These are phyloP conservation scores for Centropus unirufus DNA, from an alignment of 2,113 vertebrate genomes.

Conservation along the genomic window DNA sequence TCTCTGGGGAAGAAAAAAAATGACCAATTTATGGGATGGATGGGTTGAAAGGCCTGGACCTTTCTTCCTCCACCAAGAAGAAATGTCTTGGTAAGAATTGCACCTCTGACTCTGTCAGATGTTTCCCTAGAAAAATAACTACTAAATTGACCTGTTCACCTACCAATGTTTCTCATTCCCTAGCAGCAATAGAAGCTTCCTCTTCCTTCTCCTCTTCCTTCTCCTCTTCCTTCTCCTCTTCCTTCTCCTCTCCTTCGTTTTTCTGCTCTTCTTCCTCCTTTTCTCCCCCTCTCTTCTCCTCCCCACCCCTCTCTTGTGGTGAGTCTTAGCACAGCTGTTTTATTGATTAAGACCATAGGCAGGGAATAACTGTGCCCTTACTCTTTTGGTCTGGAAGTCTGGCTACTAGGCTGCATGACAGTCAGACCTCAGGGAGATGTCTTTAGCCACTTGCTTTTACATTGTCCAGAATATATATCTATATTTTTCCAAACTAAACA, in stretches of 20 bases:
- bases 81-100: too few relatives aligned
- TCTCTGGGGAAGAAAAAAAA: too few relatives aligned
- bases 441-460: neutral
- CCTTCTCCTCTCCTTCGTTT: fast-evolving
- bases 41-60: too few relatives aligned
- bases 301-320: neutral
- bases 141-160: too few relatives aligned
- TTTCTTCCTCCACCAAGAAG: too few relatives aligned
- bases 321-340: neutral
- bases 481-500: neutral
- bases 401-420: neutral
- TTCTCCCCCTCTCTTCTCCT: fast-evolving
- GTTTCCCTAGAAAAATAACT: too few relatives aligned
- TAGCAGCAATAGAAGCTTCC: neutral
- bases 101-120: too few relatives aligned
- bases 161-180: neutral
- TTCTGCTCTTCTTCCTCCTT: fast-evolving
- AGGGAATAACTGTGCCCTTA: neutral
- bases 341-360: too few relatives aligned
- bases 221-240: neutral
- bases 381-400: neutral
- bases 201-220: too few relatives aligned
- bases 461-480: neutral
- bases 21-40: too few relatives aligned
- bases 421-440: neutral